Base-by-base conservation (phyloP, 1,140 invertebrate species). In the Rhagoletis pomonella region DNA sequence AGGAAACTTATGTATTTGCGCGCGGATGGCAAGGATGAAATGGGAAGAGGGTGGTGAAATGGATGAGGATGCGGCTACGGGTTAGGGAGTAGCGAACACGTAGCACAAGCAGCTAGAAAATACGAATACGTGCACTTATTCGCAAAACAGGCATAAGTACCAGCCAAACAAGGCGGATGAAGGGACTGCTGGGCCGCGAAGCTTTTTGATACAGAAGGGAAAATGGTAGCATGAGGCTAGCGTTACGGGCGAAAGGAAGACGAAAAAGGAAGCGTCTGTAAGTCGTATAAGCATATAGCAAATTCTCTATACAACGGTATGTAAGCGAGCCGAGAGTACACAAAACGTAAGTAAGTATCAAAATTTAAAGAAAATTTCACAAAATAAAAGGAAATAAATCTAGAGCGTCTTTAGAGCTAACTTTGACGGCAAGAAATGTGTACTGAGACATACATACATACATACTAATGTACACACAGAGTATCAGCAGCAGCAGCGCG, bases 1-100 rank as follows among this genome's bases (percentile, higher is more conserved):
- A 58, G 73, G 73, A 81, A 81, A 81, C 73, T 81, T 81, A 29
- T 29, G 29, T 81, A 81, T 81, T 81, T 55, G 73, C n/a, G 73
- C 73, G 73, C 55, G 69, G 4, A 50, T 44, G 42, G 69, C 12
- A 47, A 47, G 44, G 69, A 73, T 47, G 69, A 73, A 47, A 50
- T 81, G 73, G 73, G 12, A 7, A 39, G 6, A 47, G 9, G 50
- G 47, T 1, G 47, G 7, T 19, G 47, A 77, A 44, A 77, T 3
- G 69, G 12, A 3, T 2, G 47, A 77, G 44, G 69, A 14, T 6
- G 39, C 42, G 42, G 67, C 17, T 69, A 2, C 50, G 10, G 50
- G 10, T 5, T 55, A 55, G 5, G 67, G 5, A 12, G 67, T 0
- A 39, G 12, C 5, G 39, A 47, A 44, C 67, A 81, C 73, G 73